These are phyloP conservation scores for Myotis pilosus DNA, from an alignment of 2,797 vertebrate genomes.

Conservation along the genomic window DNA sequence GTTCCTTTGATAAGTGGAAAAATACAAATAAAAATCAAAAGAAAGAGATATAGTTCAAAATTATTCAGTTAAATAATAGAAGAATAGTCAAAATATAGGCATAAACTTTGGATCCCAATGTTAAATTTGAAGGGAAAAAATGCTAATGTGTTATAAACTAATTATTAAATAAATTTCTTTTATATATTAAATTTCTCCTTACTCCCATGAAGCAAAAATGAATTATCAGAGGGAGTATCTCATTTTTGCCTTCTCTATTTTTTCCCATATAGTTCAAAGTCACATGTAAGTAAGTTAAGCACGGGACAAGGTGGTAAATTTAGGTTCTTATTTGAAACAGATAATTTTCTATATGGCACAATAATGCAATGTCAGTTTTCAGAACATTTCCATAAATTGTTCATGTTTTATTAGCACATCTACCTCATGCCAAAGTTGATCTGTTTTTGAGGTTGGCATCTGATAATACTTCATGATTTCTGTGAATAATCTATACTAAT, in stretches of 20 bases:
- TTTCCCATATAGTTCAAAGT: neutral
- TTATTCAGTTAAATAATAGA: neutral
- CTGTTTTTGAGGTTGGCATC: neutral
- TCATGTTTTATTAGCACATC: neutral
- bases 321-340: neutral
- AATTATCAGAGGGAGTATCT: neutral
- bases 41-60: neutral
- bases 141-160: neutral
- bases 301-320: neutral
- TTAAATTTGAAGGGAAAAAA: neutral
- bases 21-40: constrained; percentile 14
- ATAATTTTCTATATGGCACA: neutral
- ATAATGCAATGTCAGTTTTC: neutral
- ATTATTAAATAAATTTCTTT: neutral
- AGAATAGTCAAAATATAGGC: neutral
- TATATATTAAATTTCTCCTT: neutral
- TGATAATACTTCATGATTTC: neutral
- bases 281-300: neutral
- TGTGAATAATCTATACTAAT: neutral
- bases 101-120: neutral
- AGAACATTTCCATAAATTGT: neutral
- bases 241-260: neutral
- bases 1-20: neutral
- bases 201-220: neutral
- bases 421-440: neutral